phyloP scores from a whole-genome alignment of 2,113 vertebrate species.

The Dryoscopus gambensis region DNA sequence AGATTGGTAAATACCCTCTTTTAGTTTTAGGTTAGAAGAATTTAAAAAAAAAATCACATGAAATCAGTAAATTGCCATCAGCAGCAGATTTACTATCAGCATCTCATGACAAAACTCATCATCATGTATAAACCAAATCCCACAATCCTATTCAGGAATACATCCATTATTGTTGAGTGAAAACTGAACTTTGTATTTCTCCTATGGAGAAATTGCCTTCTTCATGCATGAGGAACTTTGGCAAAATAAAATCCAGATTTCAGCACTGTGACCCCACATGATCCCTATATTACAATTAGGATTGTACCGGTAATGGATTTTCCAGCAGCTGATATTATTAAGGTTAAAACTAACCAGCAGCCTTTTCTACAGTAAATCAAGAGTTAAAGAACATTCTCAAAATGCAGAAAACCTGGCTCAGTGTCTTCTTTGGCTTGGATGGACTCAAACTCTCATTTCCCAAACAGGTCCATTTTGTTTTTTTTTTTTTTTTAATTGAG shows the following conservation, averaged over 20 bases:
- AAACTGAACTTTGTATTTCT: background rate
- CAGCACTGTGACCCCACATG: background rate
- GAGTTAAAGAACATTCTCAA: background rate
- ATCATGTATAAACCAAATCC: constrained; percentile 9
- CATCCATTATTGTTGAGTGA: background rate
- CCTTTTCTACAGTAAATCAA: background rate
- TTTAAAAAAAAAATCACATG: background rate
- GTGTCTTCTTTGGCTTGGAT: background rate
- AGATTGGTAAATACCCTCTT: constrained; percentile 54
- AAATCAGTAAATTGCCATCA: background rate
- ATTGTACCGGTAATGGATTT: background rate
- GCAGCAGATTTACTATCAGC: constrained; percentile 22
- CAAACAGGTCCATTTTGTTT: background rate
- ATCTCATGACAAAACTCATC: constrained; percentile 42
- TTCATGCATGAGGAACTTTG: background rate
- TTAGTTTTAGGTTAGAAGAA: constrained; percentile 34
- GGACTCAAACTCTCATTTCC: background rate
- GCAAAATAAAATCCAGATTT: background rate
- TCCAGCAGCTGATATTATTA: background rate
- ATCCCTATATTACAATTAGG: background rate
- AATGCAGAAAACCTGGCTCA: background rate
- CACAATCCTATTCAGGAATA: background rate
- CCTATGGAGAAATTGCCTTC: background rate
- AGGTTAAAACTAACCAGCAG: background rate
- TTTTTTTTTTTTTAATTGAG: background rate